Evolutionary conservation across 2,113 vertebrate genomes (phyloP).

Genomic region (Chunga burmeisteri): DNA sequence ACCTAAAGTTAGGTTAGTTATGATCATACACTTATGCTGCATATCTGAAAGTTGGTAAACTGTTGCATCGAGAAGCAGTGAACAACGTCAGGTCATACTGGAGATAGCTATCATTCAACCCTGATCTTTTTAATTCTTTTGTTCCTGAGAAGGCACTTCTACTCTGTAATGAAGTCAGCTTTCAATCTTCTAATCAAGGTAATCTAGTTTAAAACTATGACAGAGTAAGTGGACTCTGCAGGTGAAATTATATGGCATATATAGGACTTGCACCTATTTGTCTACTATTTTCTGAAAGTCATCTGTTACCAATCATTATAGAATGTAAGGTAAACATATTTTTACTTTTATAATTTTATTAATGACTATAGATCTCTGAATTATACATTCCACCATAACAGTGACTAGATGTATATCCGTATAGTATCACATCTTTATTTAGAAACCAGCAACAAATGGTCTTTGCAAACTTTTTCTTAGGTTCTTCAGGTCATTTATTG

Average conservation of each 20-base stretch:
- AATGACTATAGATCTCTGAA: not conserved
- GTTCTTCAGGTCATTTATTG: slow-evolving; percentile 3
- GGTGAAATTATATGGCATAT: not conserved
- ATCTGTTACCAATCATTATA: not conserved
- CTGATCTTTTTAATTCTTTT: not conserved
- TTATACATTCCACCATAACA: not conserved
- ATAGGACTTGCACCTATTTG: not conserved
- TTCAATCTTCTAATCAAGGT: not conserved
- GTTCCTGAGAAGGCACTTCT: not conserved
- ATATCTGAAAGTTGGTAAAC: not conserved
- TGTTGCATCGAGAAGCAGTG: not conserved
- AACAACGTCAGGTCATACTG: not conserved
- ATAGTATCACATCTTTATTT: not conserved
- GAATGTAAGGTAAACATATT: not conserved
- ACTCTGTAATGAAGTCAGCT: not conserved
- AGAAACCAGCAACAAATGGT: not conserved
- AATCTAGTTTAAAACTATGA: not conserved
- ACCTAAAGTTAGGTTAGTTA: not conserved
- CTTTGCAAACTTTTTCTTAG: not conserved
- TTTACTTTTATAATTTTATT: not conserved
- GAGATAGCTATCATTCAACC: not conserved
- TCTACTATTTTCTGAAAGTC: not conserved
- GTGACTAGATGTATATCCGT: not conserved
- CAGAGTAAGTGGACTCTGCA: not conserved
- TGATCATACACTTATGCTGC: not conserved